These are phyloP conservation scores for Rotaria macrura DNA, from an alignment of 2,888 invertebrate species.

Conservation along the genomic window DNA sequence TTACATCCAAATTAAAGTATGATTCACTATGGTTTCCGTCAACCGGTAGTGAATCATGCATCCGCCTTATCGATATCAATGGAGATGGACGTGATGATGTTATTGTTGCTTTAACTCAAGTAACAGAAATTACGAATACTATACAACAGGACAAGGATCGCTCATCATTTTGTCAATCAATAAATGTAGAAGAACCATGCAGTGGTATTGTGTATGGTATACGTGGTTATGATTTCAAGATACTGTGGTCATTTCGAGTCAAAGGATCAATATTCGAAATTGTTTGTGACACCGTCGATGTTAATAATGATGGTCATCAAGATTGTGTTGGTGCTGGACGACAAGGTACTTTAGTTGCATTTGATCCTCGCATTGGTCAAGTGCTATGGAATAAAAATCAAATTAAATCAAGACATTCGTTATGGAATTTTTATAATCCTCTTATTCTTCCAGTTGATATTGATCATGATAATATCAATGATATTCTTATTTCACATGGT, in stretches of 20 bases:
- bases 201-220: constrained; percentile 40
- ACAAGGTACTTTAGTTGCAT: constrained; percentile 39
- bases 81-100: constrained; percentile 44
- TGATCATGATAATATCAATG: constrained; percentile 42
- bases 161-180: background rate
- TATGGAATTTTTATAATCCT: constrained; percentile 43
- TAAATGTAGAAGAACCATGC: constrained; percentile 14
- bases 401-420: constrained; percentile 34
- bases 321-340: constrained; percentile 46
- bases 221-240: constrained; percentile 42
- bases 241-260: constrained; percentile 40
- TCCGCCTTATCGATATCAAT: constrained; percentile 43
- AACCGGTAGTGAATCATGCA: constrained; percentile 37
- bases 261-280: constrained; percentile 39
- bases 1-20: background rate
- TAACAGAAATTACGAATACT: constrained; percentile 20
- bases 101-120: constrained; percentile 37
- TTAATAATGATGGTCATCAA: constrained; percentile 41
- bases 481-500: constrained; percentile 42
- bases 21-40: constrained; percentile 2
- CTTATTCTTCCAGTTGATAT: constrained; percentile 41
- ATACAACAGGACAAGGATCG: constrained; percentile 32
- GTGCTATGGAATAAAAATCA: constrained; percentile 23
- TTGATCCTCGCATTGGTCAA: constrained; percentile 42
- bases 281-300: constrained; percentile 42